Percentiles rank a stretch among this genome's conserved stretches.
Conservation (phyloP, 2,797 vertebrate species). For the Threskiornis aethiopicus region DNA sequence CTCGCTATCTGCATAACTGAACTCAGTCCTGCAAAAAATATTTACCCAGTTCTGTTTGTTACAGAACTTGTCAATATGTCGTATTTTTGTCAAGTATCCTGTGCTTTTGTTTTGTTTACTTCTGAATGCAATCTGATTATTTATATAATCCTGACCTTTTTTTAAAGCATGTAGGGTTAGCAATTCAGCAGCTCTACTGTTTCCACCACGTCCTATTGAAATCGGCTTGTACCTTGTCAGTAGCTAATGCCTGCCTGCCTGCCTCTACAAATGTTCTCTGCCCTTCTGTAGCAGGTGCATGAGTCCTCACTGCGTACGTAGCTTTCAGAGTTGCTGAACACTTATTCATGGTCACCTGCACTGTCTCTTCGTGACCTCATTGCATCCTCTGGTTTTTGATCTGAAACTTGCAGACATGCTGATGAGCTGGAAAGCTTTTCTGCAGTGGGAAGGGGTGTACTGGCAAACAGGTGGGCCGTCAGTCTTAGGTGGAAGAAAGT, state of each 20-base stretch:
- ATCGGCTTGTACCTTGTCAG: not conserved
- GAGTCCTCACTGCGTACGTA: accelerated
- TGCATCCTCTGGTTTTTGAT: not conserved
- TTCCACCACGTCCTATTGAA: not conserved
- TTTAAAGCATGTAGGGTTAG: not conserved
- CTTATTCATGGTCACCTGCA: not conserved
- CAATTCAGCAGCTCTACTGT: not conserved
- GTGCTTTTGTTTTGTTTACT: not conserved
- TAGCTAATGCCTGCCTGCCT: not conserved
- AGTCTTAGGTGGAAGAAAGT: not conserved
- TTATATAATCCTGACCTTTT: not conserved
- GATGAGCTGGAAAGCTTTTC: not conserved
- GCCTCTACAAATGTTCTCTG: not conserved
- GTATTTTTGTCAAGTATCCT: not conserved
- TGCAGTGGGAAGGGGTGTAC: not conserved
- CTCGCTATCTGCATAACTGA: not conserved
- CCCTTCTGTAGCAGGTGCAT: not conserved
- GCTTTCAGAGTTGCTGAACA: not conserved
- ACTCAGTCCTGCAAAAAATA: not conserved
- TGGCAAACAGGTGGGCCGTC: not conserved
- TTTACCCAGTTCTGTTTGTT: not conserved
- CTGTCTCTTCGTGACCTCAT: not conserved
- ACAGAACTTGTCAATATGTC: not conserved
- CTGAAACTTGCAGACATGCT: not conserved
- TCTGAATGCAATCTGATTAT: not conserved